A percentile compares a stretch with the other conserved stretches of the same genome.
Conservation (phyloP, 2,113 vertebrate species). For the Apistogramma diplotaenia region DNA sequence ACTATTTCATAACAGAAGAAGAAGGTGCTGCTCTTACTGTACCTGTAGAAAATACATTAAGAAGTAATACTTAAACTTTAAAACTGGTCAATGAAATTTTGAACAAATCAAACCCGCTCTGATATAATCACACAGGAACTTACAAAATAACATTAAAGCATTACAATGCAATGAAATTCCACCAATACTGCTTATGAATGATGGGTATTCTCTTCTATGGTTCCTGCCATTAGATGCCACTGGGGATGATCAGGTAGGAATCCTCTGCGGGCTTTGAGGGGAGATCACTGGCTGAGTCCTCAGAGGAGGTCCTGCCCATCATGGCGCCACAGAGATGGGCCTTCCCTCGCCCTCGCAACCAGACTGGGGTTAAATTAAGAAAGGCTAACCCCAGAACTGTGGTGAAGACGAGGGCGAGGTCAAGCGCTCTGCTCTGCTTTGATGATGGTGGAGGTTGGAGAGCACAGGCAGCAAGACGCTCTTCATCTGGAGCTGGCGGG, state of each 20-base stretch:
- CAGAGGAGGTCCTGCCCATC: conserved; percentile 60
- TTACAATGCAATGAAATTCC: background rate
- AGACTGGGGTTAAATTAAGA: conserved; percentile 69
- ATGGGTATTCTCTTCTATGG: background rate
- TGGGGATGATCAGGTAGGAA: conserved; percentile 45
- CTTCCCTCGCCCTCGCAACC: conserved; percentile 44
- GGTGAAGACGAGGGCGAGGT: conserved; percentile 68
- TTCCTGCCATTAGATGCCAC: conserved; percentile 16
- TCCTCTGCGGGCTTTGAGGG: conserved; percentile 46
- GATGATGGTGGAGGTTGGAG: conserved; percentile 58
- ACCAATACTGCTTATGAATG: background rate
- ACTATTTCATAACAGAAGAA: background rate
- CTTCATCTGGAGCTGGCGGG: background rate
- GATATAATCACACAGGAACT: background rate
- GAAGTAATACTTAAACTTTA: background rate
- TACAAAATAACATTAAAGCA: background rate
- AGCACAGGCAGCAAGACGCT: conserved; percentile 28
- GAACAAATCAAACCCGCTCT: background rate
- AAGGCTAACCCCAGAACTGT: conserved; percentile 64
- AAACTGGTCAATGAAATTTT: background rate
- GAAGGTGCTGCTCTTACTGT: background rate
- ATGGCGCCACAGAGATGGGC: conserved; percentile 49
- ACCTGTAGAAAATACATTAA: background rate
- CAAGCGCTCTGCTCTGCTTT: conserved; percentile 64
- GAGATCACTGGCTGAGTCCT: conserved; percentile 41